Evolutionary conservation across 2,113 vertebrate species (phyloP).

Genomic region (Leiothrix lutea): DNA sequence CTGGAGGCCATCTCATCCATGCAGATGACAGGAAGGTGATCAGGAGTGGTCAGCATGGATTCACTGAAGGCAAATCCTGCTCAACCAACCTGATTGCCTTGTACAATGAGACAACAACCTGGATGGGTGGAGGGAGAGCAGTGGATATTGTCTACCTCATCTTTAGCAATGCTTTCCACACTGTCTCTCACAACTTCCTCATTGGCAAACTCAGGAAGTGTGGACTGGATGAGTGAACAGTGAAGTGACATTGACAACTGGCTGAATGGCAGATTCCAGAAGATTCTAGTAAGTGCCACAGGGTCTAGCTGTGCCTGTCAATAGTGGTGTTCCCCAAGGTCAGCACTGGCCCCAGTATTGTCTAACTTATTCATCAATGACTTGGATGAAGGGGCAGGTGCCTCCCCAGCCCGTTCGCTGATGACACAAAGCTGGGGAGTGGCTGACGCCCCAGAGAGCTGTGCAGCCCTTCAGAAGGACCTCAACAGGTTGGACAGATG

Average conservation of each 20-base stretch:
- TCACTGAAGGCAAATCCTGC: not conserved
- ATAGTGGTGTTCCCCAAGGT: not conserved
- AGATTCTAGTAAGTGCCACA: not conserved
- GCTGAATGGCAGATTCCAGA: not conserved
- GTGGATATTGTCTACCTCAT: not conserved
- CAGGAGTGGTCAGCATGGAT: not conserved
- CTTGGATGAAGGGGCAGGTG: not conserved
- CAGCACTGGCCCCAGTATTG: not conserved
- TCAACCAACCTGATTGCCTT: not conserved
- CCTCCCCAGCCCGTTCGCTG: fast-evolving
- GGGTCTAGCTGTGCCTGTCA: not conserved
- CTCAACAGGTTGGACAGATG: not conserved
- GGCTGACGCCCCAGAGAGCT: not conserved
- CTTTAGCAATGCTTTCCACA: not conserved
- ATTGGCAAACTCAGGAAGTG: not conserved
- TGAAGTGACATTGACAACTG: not conserved
- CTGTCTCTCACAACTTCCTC: not conserved
- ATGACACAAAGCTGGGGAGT: not conserved
- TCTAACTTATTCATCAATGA: not conserved
- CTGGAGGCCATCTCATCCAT: not conserved
- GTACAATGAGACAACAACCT: not conserved
- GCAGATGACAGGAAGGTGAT: not conserved
- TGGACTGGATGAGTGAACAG: not conserved
- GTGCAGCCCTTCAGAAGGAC: no score
- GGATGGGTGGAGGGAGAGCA: not conserved